Evolutionary conservation across 2,888 invertebrate genomes (phyloP).

Genomic region (Tupiocoris notatus): DNA sequence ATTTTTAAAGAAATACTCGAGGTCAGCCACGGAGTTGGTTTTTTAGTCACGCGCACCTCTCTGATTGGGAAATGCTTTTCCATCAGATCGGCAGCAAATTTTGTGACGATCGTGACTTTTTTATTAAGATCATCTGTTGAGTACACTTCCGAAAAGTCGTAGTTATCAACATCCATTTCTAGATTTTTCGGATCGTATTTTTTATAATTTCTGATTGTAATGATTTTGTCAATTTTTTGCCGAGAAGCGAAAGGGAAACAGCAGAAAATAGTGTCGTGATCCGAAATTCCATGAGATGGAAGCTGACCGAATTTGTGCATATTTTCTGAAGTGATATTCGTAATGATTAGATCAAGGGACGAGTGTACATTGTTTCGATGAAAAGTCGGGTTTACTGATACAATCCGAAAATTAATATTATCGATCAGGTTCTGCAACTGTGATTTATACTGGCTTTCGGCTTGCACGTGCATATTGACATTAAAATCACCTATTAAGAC

Average conservation of each 20-base stretch:
- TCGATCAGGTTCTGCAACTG: not conserved
- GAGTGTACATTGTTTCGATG: conserved; percentile 1
- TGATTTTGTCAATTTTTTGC: conserved; percentile 1
- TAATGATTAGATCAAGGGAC: too few species aligned
- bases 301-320: conserved; percentile 12
- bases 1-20: not conserved
- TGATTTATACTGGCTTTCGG: not conserved
- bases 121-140: not conserved
- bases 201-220: conserved; percentile 6
- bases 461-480: not conserved
- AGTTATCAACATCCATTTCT: not conserved
- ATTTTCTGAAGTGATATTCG: too few species aligned
- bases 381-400: conserved; percentile 2
- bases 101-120: not conserved
- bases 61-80: conserved; percentile 1
- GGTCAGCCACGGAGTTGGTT: not conserved
- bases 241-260: not conserved
- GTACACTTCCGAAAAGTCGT: not conserved
- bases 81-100: not conserved
- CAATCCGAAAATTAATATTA: not conserved
- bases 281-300: conserved; percentile 11
- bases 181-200: not conserved
- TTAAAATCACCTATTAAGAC: not conserved
- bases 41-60: conserved; percentile 5
- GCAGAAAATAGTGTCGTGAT: not conserved